These are phyloP conservation scores for Meleagris gallopavo DNA, from an alignment of 2,113 vertebrate genomes.

Conservation along the genomic window DNA sequence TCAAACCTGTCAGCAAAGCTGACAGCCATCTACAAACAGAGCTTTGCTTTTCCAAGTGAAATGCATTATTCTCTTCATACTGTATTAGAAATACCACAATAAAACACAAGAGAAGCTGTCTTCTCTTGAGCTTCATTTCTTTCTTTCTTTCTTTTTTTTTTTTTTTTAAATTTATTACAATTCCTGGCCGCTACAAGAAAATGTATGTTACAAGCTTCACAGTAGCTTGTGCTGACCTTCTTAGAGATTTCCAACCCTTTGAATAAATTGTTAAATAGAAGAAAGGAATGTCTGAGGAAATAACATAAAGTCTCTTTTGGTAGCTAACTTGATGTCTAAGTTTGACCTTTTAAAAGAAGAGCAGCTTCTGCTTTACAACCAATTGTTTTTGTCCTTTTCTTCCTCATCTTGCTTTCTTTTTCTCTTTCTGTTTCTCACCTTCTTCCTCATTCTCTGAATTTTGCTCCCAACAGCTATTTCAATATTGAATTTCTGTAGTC, in stretches of 20 bases:
- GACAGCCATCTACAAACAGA: background rate
- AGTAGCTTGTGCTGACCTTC: background rate
- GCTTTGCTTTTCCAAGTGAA: background rate
- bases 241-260: background rate
- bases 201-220: background rate
- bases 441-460: background rate
- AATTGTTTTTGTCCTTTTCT: background rate
- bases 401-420: background rate
- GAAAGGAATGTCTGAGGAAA: background rate
- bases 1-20: background rate
- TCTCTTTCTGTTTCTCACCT: background rate
- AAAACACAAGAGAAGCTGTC: background rate
- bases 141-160: background rate
- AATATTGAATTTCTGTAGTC: background rate
- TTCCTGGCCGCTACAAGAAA: background rate
- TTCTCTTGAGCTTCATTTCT: background rate
- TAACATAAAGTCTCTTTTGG: background rate
- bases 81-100: background rate
- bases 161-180: background rate
- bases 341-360: background rate
- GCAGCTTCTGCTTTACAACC: background rate
- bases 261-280: background rate
- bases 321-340: background rate
- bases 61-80: background rate
- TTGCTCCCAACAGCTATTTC: background rate